Conservation (phyloP, 2,888 invertebrate genomes). For the Osedax frankpressi region DNA sequence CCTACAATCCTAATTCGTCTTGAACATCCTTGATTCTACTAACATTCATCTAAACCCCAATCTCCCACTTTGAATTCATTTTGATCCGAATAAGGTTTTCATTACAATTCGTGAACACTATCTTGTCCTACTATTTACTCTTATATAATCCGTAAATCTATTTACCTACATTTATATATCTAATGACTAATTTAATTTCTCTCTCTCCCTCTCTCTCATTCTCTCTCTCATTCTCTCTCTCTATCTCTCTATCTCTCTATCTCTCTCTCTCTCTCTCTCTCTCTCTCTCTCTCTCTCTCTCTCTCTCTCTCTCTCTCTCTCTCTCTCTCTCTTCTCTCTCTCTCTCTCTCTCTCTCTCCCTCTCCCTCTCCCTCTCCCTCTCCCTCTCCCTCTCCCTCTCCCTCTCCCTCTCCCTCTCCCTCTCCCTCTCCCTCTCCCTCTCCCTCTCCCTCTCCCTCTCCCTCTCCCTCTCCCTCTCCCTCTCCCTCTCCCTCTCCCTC, state of each 20-base stretch:
- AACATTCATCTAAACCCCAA: no score
- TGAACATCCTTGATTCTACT: no score
- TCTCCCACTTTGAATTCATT: no score
- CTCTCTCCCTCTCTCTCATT: not conserved
- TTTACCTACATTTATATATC: not conserved
- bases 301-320: not conserved
- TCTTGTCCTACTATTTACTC: no score
- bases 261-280: not conserved
- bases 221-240: no score
- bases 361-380: not conserved
- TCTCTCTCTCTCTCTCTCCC: not conserved
- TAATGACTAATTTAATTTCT: not conserved
- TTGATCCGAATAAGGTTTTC: no score
- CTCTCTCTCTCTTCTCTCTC: not conserved
- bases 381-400: not conserved
- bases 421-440: not conserved
- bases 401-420: not conserved
- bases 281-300: no score
- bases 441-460: not conserved
- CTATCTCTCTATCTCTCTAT: no score
- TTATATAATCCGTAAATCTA: no score
- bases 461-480: not conserved
- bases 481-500: not conserved
- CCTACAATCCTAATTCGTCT: no score
- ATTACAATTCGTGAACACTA: no score